Base-by-base conservation (phyloP, 2,113 vertebrate species). In the Lycocorax pyrrhopterus region DNA sequence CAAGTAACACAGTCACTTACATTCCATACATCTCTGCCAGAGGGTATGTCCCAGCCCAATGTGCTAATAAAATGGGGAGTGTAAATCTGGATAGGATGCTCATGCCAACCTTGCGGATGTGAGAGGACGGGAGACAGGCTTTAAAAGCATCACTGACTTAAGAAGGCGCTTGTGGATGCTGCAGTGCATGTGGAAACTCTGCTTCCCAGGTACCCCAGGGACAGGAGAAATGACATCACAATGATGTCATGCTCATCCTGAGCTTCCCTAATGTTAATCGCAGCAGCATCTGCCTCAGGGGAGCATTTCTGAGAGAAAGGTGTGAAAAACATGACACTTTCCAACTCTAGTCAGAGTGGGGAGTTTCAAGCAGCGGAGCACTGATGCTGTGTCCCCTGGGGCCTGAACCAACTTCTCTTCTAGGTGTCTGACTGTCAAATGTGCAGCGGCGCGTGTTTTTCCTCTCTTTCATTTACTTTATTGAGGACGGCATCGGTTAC, bases 1-100 rank as follows among this genome's bases (percentile, higher is more conserved):
- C 95, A 96, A 95, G 82, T 92, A 96, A 93, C 56, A 69, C 84
- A 96, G 88, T 84, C 78, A 60, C 93, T 96, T 75, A 82, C 72
- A 91, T 95, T 96, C 89, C 89, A 30, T 72, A 64, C 1, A 0
- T 83, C 87, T 93, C 46, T 96, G 88, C 88, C 92, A 94, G 91
- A 79, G 59, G 91, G 92, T 94, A 96, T 91, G 84, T 93, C 95
- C 80, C 86, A 94, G 81, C 66, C 87, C 35, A 2, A 85, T 51
- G 88, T 63, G 93, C 88, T 79, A 91, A 72, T 91, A 94, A 96
- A 97, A 91, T 0, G 0, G 41, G 68, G 84, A 93, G 90, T 90
- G 91, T 74, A 95, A 96, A 95, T 91, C 90, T 90, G 89, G 88
- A 52, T 27, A 30, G 69, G 64, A 37, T 82, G 86, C 55, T 95